A percentile compares a stretch with the other conserved stretches of the same genome.
These are phyloP conservation scores for Cephalopterus ornatus DNA, from an alignment of 2,113 vertebrate genomes.

Conservation along the genomic window DNA sequence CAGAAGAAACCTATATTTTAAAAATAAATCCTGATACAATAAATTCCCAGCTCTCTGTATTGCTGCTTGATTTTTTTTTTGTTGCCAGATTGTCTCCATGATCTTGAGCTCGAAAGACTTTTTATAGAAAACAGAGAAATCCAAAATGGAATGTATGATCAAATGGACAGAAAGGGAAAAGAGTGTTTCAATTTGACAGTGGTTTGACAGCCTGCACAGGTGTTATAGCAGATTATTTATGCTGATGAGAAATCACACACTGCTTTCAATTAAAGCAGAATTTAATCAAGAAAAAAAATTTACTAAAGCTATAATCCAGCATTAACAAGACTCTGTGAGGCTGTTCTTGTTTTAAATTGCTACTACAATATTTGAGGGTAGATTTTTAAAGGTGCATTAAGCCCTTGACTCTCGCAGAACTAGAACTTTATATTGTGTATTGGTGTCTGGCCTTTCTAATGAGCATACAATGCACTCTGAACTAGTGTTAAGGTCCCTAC, in stretches of 20 bases:
- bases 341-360: background rate
- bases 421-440: background rate
- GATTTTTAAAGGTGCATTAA: background rate
- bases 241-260: background rate
- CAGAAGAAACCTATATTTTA: constrained; percentile 53
- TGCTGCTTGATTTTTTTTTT: constrained; percentile 14
- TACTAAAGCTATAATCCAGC: background rate
- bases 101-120: constrained; percentile 2
- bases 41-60: constrained; percentile 35
- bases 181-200: background rate
- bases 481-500: background rate
- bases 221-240: constrained; percentile 4
- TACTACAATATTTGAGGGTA: background rate
- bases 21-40: constrained; percentile 55
- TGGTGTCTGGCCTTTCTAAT: background rate
- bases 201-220: background rate
- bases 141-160: background rate
- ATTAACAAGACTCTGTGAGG: background rate
- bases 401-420: background rate
- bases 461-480: background rate
- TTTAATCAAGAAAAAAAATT: background rate
- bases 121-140: background rate
- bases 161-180: background rate
- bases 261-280: background rate
- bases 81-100: background rate